phyloP scores from a whole-genome alignment of 2,113 vertebrate genomes.

The Rostratula benghalensis region DNA sequence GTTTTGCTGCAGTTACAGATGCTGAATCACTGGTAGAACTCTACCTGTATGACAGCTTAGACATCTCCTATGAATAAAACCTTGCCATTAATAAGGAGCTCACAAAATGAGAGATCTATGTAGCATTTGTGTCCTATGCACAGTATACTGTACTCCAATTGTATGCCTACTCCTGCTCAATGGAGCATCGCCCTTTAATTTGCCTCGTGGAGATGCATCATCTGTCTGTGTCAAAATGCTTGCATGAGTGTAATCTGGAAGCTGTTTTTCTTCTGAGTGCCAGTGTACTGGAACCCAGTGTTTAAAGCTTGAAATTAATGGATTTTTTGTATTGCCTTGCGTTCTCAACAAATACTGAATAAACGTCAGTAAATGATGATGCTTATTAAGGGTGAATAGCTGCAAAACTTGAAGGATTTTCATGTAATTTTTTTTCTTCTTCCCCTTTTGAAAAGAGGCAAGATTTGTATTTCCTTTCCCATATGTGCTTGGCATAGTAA shows the following conservation, averaged over 20 bases:
- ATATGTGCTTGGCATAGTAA: slow-evolving; percentile 32
- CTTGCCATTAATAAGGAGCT: not conserved
- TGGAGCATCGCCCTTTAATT: not conserved
- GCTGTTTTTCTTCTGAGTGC: not conserved
- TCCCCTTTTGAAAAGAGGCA: not conserved
- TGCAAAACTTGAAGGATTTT: slow-evolving; percentile 15
- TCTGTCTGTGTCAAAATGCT: slow-evolving; percentile 6
- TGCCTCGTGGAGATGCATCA: not conserved
- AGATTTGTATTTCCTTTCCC: slow-evolving; percentile 40
- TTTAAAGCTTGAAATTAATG: not conserved
- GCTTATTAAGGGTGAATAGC: slow-evolving; percentile 1
- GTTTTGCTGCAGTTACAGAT: not conserved
- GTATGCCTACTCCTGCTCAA: not conserved
- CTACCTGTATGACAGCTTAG: not conserved
- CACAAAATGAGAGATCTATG: not conserved
- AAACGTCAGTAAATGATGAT: not conserved
- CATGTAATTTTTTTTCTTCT: not conserved
- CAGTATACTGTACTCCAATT: not conserved
- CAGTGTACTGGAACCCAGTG: not conserved
- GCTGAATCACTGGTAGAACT: not conserved
- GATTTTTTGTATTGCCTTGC: not conserved
- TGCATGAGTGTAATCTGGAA: not conserved
- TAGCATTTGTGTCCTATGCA: not conserved
- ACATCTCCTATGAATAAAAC: not conserved
- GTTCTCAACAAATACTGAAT: not conserved